phyloP scores from a whole-genome alignment of 2,113 vertebrate genomes.

The Platysteira castanea region DNA sequence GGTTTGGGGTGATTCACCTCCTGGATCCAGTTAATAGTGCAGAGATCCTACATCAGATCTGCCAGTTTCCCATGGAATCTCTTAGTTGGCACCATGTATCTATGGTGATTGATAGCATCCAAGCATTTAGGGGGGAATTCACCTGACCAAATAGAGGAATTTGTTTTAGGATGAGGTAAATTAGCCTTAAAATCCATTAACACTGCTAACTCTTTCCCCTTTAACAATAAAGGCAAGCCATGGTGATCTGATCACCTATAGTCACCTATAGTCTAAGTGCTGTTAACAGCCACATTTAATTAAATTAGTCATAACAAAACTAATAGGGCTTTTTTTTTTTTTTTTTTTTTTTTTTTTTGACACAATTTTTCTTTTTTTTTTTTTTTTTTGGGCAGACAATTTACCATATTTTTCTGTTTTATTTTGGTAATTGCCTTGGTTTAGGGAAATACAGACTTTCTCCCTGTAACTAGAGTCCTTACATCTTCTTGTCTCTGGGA shows the following conservation, averaged over 20 bases:
- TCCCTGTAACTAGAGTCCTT: not conserved
- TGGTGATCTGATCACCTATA: not conserved
- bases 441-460: not conserved
- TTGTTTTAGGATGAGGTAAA: not conserved
- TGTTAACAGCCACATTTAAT: not conserved
- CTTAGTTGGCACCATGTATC: not conserved
- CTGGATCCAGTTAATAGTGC: not conserved
- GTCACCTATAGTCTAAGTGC: not conserved
- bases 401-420: not conserved
- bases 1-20: too few species aligned
- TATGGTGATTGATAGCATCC: not conserved
- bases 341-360: not conserved
- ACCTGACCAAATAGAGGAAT: not conserved
- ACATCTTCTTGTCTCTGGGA: not conserved
- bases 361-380: too few species aligned
- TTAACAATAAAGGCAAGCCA: not conserved
- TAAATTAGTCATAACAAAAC: not conserved
- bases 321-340: fast-evolving
- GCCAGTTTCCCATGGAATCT: not conserved
- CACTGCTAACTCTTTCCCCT: not conserved
- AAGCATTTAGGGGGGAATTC: not conserved
- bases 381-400: not conserved
- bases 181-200: not conserved
- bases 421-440: not conserved
- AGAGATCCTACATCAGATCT: not conserved